phyloP scores from a whole-genome alignment of 2,113 vertebrate genomes.

The Eulacestoma nigropectus region DNA sequence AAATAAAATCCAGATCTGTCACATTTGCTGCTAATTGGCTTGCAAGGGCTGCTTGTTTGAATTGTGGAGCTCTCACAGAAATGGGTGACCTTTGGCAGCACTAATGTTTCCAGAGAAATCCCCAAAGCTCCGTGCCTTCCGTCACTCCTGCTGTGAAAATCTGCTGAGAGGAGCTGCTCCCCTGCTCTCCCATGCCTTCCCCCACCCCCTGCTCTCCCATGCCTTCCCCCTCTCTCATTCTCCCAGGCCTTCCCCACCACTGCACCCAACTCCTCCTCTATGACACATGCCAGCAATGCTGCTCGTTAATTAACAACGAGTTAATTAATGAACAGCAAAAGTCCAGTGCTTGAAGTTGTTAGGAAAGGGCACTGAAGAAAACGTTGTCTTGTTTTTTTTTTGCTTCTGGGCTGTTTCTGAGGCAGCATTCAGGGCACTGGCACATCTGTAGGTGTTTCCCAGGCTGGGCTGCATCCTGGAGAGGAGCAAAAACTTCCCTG shows the following conservation, averaged over 20 bases:
- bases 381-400: no score
- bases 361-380: neutral
- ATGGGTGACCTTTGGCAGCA: slow-evolving; percentile 52
- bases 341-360: neutral
- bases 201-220: neutral
- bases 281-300: neutral
- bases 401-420: neutral
- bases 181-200: neutral
- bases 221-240: neutral
- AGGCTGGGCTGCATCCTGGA: neutral
- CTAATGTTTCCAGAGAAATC: slow-evolving; percentile 66
- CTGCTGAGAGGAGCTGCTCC: slow-evolving; percentile 30
- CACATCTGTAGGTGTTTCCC: neutral
- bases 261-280: neutral
- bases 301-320: neutral
- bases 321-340: slow-evolving; percentile 22
- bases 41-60: slow-evolving; percentile 43
- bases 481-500: neutral
- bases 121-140: slow-evolving; percentile 29
- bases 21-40: slow-evolving; percentile 60
- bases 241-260: neutral
- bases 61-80: slow-evolving; percentile 60
- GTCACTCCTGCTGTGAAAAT: slow-evolving; percentile 42
- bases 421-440: neutral
- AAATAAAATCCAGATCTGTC: slow-evolving; percentile 63